phyloP scores from a whole-genome alignment of 2,888 invertebrate species.

The Sympetrum striolatum region DNA sequence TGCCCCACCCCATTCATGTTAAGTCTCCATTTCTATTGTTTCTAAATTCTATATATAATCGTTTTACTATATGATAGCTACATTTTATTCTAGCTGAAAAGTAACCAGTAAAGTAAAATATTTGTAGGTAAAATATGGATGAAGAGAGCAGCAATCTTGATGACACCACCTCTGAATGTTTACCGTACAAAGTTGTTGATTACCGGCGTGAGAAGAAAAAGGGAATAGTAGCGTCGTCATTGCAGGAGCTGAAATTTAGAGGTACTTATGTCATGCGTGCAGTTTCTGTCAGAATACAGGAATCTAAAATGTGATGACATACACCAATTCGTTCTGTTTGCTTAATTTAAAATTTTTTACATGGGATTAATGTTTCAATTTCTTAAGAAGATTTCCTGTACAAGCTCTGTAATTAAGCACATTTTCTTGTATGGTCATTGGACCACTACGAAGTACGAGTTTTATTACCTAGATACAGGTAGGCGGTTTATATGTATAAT shows the following conservation, averaged over 20 bases:
- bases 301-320: too few species aligned
- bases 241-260: slow-evolving; percentile 79
- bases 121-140: slow-evolving; percentile 13
- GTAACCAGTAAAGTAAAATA: neutral
- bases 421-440: too few species aligned
- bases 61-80: neutral
- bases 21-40: neutral
- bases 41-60: neutral
- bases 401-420: too few species aligned
- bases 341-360: too few species aligned
- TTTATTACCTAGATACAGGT: too few species aligned
- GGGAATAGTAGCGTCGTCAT: slow-evolving; percentile 79
- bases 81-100: neutral
- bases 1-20: neutral
- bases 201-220: slow-evolving; percentile 80
- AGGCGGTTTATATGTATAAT: neutral
- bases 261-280: slow-evolving; percentile 49
- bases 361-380: too few species aligned
- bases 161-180: slow-evolving; percentile 41
- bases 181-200: slow-evolving; percentile 81
- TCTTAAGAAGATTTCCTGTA: too few species aligned
- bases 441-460: too few species aligned
- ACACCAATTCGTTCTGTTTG: too few species aligned
- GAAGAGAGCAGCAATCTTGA: slow-evolving; percentile 16
- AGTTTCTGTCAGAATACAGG: too few species aligned